phyloP scores from a whole-genome alignment of 2,888 invertebrate species.

The Oconnorella tubifera region DNA sequence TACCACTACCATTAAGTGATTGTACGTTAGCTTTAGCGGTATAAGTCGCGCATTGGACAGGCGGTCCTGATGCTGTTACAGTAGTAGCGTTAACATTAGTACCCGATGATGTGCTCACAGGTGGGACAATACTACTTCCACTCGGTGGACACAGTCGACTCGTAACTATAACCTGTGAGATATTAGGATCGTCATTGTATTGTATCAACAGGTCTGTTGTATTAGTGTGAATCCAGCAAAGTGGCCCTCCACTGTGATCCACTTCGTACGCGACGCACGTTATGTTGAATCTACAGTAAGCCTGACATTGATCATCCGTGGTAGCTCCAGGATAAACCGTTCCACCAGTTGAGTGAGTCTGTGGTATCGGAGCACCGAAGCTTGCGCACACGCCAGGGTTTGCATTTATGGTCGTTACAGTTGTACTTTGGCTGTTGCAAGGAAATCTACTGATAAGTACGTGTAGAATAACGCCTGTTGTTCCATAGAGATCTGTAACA shows the following conservation, averaged over 20 bases:
- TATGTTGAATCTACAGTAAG: neutral
- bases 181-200: neutral
- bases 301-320: neutral
- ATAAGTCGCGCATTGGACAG: neutral
- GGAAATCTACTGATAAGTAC: neutral
- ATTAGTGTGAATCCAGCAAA: neutral
- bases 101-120: neutral
- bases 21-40: neutral
- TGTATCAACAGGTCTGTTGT: neutral
- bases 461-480: neutral
- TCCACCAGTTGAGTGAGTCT: neutral
- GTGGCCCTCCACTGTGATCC: neutral
- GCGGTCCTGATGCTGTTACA: neutral
- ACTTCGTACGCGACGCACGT: neutral
- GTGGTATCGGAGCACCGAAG: neutral
- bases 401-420: neutral
- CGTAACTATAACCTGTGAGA: neutral
- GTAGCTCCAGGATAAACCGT: neutral
- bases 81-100: neutral
- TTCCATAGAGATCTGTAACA: neutral
- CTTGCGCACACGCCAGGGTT: neutral
- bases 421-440: neutral
- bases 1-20: neutral
- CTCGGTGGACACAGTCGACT: conserved; percentile 1
- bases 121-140: neutral